A percentile compares a stretch with the other conserved stretches of the same genome.
phyloP scores from a whole-genome alignment of 2,113 vertebrate genomes.

The Arenaria interpres region DNA sequence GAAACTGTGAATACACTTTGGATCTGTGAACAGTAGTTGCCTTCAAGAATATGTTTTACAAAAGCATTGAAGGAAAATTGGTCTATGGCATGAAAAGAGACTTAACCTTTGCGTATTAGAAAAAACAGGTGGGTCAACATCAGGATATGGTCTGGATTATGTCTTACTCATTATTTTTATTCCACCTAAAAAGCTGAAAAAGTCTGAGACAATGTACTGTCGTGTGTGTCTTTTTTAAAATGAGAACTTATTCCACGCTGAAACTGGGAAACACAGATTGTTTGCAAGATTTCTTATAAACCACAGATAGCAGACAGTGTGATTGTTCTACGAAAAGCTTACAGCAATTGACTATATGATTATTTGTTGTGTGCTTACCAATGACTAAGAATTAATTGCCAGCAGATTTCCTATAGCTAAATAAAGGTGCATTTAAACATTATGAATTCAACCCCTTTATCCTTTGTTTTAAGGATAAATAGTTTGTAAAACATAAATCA shows the following conservation, averaged over 20 bases:
- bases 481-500: not conserved
- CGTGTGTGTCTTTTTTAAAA: not conserved
- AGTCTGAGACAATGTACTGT: not conserved
- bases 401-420: not conserved
- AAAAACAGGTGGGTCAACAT: not conserved
- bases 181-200: not conserved
- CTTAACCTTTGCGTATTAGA: not conserved
- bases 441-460: not conserved
- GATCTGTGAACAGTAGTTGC: not conserved
- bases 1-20: slow-evolving; percentile 6
- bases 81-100: not conserved
- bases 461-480: not conserved
- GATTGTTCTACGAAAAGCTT: not conserved
- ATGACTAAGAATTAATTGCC: not conserved
- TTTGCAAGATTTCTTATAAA: not conserved
- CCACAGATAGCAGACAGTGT: not conserved
- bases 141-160: not conserved
- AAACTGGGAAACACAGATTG: not conserved
- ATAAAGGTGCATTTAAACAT: not conserved
- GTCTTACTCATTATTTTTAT: not conserved
- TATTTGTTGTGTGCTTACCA: not conserved
- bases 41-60: not conserved
- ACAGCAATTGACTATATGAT: not conserved
- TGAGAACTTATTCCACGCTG: not conserved
- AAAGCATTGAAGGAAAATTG: not conserved